Evolutionary conservation across 1,140 invertebrate genomes (phyloP), one percentile per base, ranked within the genome.

Genomic region (Ostrea denselamellosa): DNA sequence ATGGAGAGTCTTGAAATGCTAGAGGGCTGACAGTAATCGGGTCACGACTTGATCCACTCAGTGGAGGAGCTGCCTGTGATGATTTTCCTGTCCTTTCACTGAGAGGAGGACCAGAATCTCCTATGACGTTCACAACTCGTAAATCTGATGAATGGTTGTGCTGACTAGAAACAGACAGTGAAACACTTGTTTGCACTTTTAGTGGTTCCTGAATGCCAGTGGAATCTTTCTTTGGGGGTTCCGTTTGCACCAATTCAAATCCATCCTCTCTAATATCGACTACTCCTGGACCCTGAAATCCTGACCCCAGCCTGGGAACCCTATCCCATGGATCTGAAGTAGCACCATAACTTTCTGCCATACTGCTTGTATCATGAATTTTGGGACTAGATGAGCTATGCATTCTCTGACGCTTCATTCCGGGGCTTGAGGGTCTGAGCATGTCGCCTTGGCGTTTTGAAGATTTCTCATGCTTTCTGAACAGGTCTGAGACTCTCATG

Each of bases 251-350:
- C 28, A 87, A 68, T 83, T 87, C 86, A 58, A 87, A 62, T 17
- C 86, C 56, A 62, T 87, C 86, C 51, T 87, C 86, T 58, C 77
- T 44, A 53, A 87, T 87, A 51, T 87, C 86, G 28, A 87, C 62
- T 12, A 87, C 86, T 34, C 86, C 86, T 12, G 86, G 86, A 56
- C 86, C 86, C 34, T 58, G 77, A 54, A 86, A 71, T 52, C 85
- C 85, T 83, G 86, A 87, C 14, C 86, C 86, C 28, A 87, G 77
- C 52, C 82, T 83, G 2, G 86, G 86, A 83, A 87, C 81, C 62
- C 86, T 58, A n/a, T 87, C 86, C 86, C 86, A 87, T 8, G 86
- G 86, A 87, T 87, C 86, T 22, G 77, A 34, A 34, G 71, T 68
- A 51, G 81, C 19, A 54, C 56, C 62, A 58, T 87, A 87, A 65